phyloP scores from a whole-genome alignment of 2,888 invertebrate species.

The Yponomeuta cagnagella region DNA sequence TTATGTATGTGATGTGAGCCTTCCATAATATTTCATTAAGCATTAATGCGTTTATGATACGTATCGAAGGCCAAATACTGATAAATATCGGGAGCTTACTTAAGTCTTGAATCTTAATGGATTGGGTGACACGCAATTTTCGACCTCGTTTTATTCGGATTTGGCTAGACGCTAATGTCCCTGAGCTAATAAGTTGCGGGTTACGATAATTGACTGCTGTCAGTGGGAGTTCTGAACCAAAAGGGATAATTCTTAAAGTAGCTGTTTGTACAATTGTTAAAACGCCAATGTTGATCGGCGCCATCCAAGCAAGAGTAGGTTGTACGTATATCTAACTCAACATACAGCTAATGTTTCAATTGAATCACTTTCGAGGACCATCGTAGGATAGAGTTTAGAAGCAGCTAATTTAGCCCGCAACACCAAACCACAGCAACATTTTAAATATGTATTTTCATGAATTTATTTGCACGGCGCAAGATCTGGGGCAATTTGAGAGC shows the following conservation, averaged over 20 bases:
- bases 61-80: constrained; percentile 23
- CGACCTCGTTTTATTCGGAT: constrained; percentile 1
- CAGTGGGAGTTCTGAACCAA: no score
- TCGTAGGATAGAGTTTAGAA: neutral
- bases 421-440: constrained; percentile 5
- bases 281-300: no score
- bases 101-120: constrained; percentile 12
- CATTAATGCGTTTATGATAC: constrained; percentile 58
- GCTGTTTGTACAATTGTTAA: no score
- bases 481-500: constrained; percentile 61
- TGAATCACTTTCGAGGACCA: no score
- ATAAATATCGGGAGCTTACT: constrained; percentile 5
- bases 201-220: no score
- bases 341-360: no score
- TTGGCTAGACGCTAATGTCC: neutral
- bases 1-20: constrained; percentile 26
- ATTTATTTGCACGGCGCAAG: constrained; percentile 15
- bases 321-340: no score
- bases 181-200: neutral
- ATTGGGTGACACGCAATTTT: constrained; percentile 11
- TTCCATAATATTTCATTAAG: constrained; percentile 74
- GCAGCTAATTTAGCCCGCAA: neutral
- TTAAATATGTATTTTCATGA: constrained; percentile 6
- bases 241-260: no score
- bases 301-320: no score